These are phyloP conservation scores for Parazoanthus atlanticus DNA, from an alignment of 92 coral and sea anemone species.

Conservation along the genomic window DNA sequence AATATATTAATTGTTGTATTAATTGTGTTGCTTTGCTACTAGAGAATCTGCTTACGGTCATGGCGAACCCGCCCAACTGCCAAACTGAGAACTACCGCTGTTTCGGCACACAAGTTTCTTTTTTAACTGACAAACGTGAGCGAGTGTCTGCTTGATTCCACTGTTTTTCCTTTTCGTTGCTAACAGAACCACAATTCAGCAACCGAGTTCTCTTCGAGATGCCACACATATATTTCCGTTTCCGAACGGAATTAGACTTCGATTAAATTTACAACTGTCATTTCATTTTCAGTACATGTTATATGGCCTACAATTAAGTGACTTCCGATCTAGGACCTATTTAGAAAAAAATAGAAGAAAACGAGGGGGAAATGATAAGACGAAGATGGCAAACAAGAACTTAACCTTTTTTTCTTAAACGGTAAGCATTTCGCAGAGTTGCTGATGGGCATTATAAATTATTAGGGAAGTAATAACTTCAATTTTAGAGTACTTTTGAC, in stretches of 20 bases:
- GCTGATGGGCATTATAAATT: background rate
- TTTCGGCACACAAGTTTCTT: background rate
- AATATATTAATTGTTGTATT: background rate
- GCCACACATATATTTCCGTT: constrained; percentile 11
- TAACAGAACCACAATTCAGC: background rate
- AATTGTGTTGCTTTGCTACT: no score
- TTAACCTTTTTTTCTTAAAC: background rate
- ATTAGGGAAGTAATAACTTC: background rate
- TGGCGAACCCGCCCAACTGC: background rate
- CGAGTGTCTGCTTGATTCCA: background rate
- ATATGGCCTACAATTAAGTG: background rate
- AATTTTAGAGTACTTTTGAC: background rate
- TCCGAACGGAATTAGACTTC: background rate
- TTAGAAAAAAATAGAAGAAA: background rate
- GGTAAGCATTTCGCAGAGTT: background rate
- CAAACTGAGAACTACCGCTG: background rate
- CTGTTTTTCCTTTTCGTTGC: background rate
- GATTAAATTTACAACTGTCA: background rate
- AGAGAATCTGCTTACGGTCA: background rate
- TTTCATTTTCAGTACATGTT: background rate
- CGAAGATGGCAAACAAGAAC: no score
- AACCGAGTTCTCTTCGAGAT: background rate
- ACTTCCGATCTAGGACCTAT: background rate
- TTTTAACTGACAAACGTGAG: background rate
- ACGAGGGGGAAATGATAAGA: background rate